A percentile compares a stretch with the other conserved stretches of the same genome.
phyloP scores from a whole-genome alignment of 2,797 vertebrate genomes.

The Lepus oiostolus region DNA sequence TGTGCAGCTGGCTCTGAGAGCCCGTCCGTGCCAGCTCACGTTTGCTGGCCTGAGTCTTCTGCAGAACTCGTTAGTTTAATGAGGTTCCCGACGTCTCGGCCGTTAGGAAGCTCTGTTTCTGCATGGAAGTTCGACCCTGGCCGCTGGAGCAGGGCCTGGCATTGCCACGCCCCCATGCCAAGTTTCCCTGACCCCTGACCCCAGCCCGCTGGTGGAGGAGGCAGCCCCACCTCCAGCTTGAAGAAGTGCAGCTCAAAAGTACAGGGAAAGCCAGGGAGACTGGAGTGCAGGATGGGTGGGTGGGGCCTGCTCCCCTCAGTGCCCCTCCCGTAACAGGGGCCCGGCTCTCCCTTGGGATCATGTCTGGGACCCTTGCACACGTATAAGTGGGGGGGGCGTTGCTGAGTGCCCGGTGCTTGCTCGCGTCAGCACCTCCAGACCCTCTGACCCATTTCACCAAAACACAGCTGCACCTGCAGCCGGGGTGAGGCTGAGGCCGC shows the following conservation, averaged over 20 bases:
- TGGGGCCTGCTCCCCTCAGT: too few relatives aligned
- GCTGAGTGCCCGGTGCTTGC: fast-evolving
- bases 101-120: neutral
- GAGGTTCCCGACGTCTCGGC: neutral
- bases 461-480: fast-evolving
- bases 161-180: too few relatives aligned
- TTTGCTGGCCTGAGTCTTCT: neutral
- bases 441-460: neutral
- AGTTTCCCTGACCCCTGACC: fast-evolving
- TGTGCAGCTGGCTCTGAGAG: neutral
- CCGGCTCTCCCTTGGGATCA: neutral
- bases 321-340: too few relatives aligned
- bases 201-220: neutral
- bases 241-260: neutral
- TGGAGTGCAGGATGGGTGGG: neutral
- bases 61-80: constrained; percentile 46
- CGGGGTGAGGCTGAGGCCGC: fast-evolving
- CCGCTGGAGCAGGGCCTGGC: neutral
- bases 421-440: fast-evolving
- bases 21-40: neutral
- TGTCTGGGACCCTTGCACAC: too few relatives aligned
- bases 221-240: neutral
- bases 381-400: fast-evolving
- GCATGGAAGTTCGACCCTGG: neutral
- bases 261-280: fast-evolving